Percentiles rank a stretch among this genome's conserved stretches.
These are phyloP conservation scores for Potamarius usumacintae DNA, from an alignment of 2,113 vertebrate species.

Conservation along the genomic window DNA sequence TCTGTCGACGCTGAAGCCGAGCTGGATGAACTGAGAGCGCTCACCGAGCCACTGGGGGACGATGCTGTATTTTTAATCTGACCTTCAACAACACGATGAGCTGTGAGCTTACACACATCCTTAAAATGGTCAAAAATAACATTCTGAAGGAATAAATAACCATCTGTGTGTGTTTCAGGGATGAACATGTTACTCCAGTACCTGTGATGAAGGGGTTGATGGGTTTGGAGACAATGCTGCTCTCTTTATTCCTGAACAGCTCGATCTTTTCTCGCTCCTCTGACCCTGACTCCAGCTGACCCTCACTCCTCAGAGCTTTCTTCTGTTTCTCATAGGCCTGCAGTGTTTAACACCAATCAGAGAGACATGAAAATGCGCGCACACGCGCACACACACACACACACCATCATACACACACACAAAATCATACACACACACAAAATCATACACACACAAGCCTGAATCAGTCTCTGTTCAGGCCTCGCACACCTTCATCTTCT, in stretches of 20 bases:
- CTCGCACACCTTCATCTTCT: constrained; percentile 83
- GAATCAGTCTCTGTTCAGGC: neutral
- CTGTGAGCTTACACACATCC: too few species aligned
- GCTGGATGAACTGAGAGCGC: constrained; percentile 30
- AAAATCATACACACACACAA: neutral
- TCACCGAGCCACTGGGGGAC: constrained; percentile 16
- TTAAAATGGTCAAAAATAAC: neutral
- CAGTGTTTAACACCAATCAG: neutral
- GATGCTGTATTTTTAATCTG: constrained; percentile 45
- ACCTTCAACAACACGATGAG: constrained; percentile 39
- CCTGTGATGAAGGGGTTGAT: constrained; percentile 85
- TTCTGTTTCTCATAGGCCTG: constrained; percentile 90
- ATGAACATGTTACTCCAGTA: constrained; percentile 30
- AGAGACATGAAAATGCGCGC: neutral
- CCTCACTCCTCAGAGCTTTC: constrained; percentile 71
- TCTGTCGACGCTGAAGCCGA: constrained; percentile 16
- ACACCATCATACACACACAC: neutral
- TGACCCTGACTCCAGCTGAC: constrained; percentile 76
- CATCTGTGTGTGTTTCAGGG: neutral
- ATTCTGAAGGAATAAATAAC: neutral
- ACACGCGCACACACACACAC: too few species aligned
- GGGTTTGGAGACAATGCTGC: constrained; percentile 86
- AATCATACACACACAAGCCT: neutral
- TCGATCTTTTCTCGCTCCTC: constrained; percentile 79
- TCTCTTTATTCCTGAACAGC: constrained; percentile 82